Conservation (phyloP, 2,113 vertebrate species). For the Alexandromys fortis region DNA sequence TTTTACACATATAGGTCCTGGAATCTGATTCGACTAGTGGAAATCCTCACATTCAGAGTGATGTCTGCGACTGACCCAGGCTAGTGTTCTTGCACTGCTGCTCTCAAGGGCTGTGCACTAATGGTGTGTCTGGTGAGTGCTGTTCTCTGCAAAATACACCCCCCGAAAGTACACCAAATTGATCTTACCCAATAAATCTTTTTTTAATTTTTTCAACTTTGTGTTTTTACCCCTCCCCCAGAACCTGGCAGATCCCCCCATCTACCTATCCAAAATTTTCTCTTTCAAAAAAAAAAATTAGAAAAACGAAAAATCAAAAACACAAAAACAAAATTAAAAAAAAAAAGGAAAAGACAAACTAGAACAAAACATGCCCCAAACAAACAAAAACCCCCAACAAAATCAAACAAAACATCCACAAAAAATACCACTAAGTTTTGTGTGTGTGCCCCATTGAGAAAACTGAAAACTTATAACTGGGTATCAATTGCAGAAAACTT, state of each 20-base stretch:
- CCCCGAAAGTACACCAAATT: not conserved
- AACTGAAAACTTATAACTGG: not conserved
- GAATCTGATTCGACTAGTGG: not conserved
- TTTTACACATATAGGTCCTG: not conserved
- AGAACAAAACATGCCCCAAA: not conserved
- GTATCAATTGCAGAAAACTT: not conserved
- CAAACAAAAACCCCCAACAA: not conserved
- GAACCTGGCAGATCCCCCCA: not conserved
- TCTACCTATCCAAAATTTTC: not conserved
- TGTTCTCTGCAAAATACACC: not conserved
- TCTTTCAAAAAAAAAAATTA: not conserved
- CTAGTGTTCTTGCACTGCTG: not conserved
- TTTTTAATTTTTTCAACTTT: not conserved
- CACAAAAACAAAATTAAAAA: not conserved
- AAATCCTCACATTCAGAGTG: not conserved
- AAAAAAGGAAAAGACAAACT: not conserved
- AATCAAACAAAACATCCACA: not conserved
- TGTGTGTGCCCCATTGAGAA: not conserved
- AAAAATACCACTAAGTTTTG: not conserved
- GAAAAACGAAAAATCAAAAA: not conserved
- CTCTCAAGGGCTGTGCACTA: not conserved
- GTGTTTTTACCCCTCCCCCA: not conserved
- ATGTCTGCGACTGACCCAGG: not conserved
- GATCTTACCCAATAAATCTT: not conserved
- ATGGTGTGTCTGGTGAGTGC: not conserved